Conservation (phyloP, 2,888 invertebrate species). For the Eupithecia centaureata region DNA sequence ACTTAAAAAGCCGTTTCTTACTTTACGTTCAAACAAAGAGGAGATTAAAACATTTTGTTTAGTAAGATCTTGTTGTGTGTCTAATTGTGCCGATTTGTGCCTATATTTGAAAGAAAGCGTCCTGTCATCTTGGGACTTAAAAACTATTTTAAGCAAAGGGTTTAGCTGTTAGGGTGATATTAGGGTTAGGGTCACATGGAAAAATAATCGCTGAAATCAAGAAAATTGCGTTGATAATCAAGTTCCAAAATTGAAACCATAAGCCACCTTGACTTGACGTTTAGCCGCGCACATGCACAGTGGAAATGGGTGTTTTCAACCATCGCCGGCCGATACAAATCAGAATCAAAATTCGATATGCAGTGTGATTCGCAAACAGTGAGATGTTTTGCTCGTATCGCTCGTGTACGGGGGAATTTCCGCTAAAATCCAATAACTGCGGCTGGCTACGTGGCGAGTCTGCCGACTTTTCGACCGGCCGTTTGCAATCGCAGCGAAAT, state of each 20-base stretch:
- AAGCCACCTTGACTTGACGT: conserved; percentile 2
- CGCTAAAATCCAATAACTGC: conserved; percentile 78
- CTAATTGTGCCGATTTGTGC: not conserved
- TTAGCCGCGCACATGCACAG: conserved; percentile 8
- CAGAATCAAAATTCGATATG: conserved; percentile 76
- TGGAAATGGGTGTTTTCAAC: conserved; percentile 33
- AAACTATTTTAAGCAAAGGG: no score
- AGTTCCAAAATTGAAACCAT: not conserved
- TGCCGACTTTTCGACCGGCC: conserved; percentile 47
- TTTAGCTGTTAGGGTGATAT: no score
- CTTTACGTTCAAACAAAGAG: not conserved
- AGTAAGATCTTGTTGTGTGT: not conserved
- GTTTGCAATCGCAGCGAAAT: conserved; percentile 42
- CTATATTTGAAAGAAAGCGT: no score
- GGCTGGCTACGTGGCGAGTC: conserved; percentile 40
- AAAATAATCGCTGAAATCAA: not conserved
- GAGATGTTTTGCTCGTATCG: conserved; percentile 62
- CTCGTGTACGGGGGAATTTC: conserved; percentile 66
- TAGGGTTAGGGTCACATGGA: no score
- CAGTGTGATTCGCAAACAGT: conserved; percentile 71
- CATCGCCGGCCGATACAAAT: conserved; percentile 59
- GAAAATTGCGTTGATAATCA: not conserved
- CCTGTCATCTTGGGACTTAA: no score
- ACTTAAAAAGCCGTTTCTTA: not conserved
- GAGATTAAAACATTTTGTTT: not conserved